Base-by-base conservation (phyloP, 2,797 vertebrate genomes). In the Amblyopsis hoosieri region DNA sequence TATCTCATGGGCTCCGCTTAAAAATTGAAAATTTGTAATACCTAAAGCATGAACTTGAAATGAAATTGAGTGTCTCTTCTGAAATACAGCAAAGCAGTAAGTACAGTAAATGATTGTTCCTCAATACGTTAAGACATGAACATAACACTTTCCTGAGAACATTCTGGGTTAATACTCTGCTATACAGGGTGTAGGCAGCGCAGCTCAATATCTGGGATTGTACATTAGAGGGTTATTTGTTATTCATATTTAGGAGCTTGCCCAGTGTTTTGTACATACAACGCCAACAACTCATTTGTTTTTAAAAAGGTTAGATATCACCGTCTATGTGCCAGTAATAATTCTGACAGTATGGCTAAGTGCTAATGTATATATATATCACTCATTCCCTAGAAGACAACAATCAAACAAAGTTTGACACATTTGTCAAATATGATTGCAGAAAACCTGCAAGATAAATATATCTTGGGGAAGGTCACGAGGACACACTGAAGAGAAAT, bases 391-490 rank as follows among this genome's bases (percentile, higher is more conserved):
- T 52, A 57, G 1, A 5, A 55, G 15, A 55, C 67, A 14, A 33
- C 75, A 71, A 67, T 45, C 58, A 54, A 78, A 85, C 62, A 53
- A 12, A 52, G 31, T 12, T 72, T 56, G 50, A 59, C 55, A 37
- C 45, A 62, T 76, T 74, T 82, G 72, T 67, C 64, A 80, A 86
- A 85, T 66, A 53, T 54, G 68, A 62, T 54, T 90, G 83, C 85
- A 85, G 86, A 70, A 85, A 76, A 80, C 69, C 88, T 89, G 88
- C 87, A 89, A 78, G 68, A 64, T 81, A 76, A 76, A 73, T 67
- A 79, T 61, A 79, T 78, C 60, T 74, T 69, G 59, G 12, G 70
- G 72, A 78, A 71, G 31, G 62, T 47, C 2, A 12, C 58, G 45
- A 54, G 50, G 48, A 58, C 12, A 54, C 19, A 23, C 42, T 0